These are phyloP conservation scores for Lithodes maja DNA, from an alignment of 2,888 invertebrate species.

Conservation along the genomic window DNA sequence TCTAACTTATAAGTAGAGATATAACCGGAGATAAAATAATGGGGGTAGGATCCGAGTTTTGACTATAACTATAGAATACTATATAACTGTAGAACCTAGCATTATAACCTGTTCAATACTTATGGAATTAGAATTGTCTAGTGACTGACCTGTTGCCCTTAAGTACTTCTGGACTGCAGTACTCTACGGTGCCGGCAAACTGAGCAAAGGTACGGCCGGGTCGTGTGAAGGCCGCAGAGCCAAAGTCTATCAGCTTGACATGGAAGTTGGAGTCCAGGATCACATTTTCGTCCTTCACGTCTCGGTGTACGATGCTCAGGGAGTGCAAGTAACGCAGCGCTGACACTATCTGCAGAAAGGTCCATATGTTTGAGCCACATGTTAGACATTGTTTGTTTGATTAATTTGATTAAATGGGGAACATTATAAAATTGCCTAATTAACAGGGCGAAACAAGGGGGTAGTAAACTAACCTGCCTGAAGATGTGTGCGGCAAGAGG, in stretches of 20 bases:
- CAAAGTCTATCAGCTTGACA: slow-evolving; percentile 85
- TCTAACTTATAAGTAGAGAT: too few relatives aligned
- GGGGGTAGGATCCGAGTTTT: too few relatives aligned
- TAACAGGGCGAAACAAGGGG: too few relatives aligned
- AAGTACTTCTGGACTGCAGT: slow-evolving; percentile 85
- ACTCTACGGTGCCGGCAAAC: slow-evolving; percentile 85
- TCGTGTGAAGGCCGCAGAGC: slow-evolving; percentile 82
- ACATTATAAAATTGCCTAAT: too few relatives aligned
- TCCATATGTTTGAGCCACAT: too few relatives aligned
- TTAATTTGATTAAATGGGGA: too few relatives aligned
- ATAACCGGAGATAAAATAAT: too few relatives aligned
- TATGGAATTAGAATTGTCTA: too few relatives aligned
- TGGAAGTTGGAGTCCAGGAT: slow-evolving; percentile 83
- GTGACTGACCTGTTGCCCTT: slow-evolving; percentile 80
- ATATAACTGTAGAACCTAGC: too few relatives aligned
- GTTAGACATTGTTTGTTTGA: too few relatives aligned
- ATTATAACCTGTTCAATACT: too few relatives aligned
- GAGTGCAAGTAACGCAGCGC: slow-evolving; percentile 83
- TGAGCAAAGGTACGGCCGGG: slow-evolving; percentile 81
- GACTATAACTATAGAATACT: too few relatives aligned
- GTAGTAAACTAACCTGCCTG: slow-evolving; percentile 78
- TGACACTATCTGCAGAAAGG: slow-evolving; percentile 79
- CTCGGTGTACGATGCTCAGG: slow-evolving; percentile 82
- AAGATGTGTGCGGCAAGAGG: slow-evolving; percentile 83
- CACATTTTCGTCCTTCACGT: slow-evolving; percentile 86